Percentiles rank a stretch among this genome's conserved stretches.
Conservation (phyloP, 2,797 vertebrate species). For the Gallinago stenura region DNA sequence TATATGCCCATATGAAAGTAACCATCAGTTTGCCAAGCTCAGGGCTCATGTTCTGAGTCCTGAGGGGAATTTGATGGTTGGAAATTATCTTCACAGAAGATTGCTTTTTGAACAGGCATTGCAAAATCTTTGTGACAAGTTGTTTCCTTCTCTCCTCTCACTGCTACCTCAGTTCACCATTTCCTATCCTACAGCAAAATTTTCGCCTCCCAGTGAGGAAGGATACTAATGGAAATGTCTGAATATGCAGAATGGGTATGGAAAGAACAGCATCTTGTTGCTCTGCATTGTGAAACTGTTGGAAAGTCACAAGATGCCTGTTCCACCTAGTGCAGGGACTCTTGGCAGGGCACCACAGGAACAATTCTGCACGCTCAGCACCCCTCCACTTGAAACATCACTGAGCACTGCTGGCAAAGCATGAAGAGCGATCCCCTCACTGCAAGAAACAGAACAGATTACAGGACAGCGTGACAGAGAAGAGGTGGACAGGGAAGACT, state of each 20-base stretch:
- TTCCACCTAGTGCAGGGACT: background rate
- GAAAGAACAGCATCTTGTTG: conserved; percentile 18
- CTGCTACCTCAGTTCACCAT: background rate
- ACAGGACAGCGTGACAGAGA: background rate
- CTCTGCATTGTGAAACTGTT: conserved; percentile 16
- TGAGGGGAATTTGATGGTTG: background rate
- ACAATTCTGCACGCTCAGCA: background rate
- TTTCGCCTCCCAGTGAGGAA: background rate
- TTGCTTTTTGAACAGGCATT: background rate
- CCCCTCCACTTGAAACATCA: accelerated
- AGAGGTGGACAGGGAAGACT: background rate
- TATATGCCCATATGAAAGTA: background rate
- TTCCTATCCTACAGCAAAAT: background rate
- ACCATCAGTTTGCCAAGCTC: background rate
- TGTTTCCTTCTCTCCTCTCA: background rate
- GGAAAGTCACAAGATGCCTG: conserved; percentile 52
- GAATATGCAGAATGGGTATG: background rate
- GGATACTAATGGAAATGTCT: conserved; percentile 13
- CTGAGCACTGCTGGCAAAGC: background rate
- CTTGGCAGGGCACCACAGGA: background rate
- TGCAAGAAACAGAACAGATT: background rate
- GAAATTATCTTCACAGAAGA: background rate
- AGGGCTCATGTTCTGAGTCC: background rate
- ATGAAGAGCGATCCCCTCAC: background rate
- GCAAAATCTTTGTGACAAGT: conserved; percentile 17